Conservation (phyloP, 2,113 vertebrate genomes). For the Penelope pileata region DNA sequence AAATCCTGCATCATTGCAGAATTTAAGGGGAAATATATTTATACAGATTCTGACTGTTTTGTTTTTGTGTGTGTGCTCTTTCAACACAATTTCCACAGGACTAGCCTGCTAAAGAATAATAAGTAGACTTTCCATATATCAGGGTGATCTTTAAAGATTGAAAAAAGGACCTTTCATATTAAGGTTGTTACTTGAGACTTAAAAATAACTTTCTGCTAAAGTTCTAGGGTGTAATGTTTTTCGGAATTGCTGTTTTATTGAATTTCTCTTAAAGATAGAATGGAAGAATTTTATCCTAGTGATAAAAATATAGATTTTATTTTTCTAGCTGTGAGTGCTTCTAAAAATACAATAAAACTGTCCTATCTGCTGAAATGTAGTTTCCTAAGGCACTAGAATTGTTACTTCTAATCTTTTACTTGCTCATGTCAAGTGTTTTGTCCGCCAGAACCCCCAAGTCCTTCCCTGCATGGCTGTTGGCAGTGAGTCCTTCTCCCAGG, state of each 20-base stretch:
- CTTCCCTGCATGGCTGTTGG: too few species aligned
- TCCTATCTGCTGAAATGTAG: not conserved
- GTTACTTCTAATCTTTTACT: not conserved
- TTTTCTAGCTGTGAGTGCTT: not conserved
- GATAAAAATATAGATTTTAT: not conserved
- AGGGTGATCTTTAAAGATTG: not conserved
- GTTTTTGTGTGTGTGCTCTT: not conserved
- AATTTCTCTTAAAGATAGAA: not conserved
- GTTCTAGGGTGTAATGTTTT: not conserved
- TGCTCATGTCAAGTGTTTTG: too few species aligned
- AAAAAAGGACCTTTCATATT: not conserved
- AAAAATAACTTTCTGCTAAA: not conserved
- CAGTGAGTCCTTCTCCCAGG: too few species aligned
- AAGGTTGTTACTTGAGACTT: not conserved
- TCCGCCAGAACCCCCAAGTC: too few species aligned
- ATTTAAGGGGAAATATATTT: not conserved
- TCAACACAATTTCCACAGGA: not conserved
- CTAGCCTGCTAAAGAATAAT: not conserved
- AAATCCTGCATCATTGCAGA: fast-evolving
- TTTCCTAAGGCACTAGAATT: not conserved
- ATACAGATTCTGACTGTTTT: not conserved
- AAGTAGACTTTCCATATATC: not conserved
- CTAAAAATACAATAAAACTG: not conserved
- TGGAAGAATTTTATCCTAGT: not conserved
- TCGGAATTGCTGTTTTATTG: not conserved